phyloP scores from a whole-genome alignment of 2,797 vertebrate species.

The Podargus strigoides region DNA sequence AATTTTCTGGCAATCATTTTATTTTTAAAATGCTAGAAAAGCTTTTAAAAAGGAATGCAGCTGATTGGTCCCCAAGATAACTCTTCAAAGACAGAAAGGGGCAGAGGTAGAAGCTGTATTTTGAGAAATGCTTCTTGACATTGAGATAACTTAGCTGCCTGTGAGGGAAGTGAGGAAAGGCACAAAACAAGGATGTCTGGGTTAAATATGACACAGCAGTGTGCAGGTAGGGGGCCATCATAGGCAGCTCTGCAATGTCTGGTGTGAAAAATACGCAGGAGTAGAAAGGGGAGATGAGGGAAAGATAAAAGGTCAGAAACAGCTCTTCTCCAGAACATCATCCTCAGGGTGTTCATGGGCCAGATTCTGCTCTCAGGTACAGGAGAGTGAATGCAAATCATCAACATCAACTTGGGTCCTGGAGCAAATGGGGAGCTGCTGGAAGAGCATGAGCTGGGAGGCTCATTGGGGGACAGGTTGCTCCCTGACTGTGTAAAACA shows the following conservation, averaged over 20 bases:
- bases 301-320: not conserved
- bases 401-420: fast-evolving
- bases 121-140: not conserved
- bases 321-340: not conserved
- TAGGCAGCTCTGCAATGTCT: not conserved
- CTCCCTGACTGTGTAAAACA: not conserved
- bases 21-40: not conserved
- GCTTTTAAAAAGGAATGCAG: not conserved
- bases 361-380: not conserved
- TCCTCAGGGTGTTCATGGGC: not conserved
- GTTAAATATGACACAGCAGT: not conserved
- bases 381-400: not conserved
- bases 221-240: not conserved
- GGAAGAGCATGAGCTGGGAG: not conserved
- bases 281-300: not conserved
- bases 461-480: not conserved
- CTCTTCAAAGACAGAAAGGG: not conserved
- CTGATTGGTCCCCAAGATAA: not conserved
- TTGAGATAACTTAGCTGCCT: not conserved
- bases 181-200: fast-evolving
- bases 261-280: not conserved
- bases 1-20: not conserved
- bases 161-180: not conserved
- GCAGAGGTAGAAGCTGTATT: not conserved
- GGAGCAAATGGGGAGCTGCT: not conserved